These are phyloP conservation scores for Caenorhabditis sulstoni DNA, from an alignment of 2,888 invertebrate genomes.

Conservation along the genomic window DNA sequence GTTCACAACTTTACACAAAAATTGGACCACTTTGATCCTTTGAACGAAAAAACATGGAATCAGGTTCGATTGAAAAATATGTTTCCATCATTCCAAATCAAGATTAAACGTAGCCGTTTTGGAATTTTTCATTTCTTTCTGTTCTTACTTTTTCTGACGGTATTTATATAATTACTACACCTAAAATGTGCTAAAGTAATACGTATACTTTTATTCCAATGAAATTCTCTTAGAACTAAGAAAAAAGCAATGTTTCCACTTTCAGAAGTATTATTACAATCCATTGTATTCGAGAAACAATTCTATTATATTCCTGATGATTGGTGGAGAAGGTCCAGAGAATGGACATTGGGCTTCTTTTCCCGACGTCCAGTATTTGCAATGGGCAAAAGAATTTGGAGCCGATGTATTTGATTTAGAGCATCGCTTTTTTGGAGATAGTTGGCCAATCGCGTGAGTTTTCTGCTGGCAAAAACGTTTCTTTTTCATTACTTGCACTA, in stretches of 20 bases:
- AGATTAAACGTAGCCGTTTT: too few species aligned
- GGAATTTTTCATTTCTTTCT: too few species aligned
- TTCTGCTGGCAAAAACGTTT: neutral
- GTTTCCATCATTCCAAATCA: too few species aligned
- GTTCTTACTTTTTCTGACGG: too few species aligned
- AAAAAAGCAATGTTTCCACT: too few species aligned
- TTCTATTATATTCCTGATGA: constrained; percentile 72
- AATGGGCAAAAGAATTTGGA: constrained; percentile 68
- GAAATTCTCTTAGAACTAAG: too few species aligned
- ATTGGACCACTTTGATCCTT: constrained; percentile 73
- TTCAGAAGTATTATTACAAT: constrained; percentile 72
- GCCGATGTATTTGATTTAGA: constrained; percentile 70
- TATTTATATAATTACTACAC: too few species aligned
- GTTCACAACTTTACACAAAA: constrained; percentile 68
- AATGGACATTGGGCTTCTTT: constrained; percentile 63
- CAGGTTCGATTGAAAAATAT: constrained; percentile 59
- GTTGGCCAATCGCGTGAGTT: constrained; percentile 64
- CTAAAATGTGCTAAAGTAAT: too few species aligned
- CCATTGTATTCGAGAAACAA: constrained; percentile 61
- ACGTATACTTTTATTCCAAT: too few species aligned
- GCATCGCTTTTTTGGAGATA: constrained; percentile 71
- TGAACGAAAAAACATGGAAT: constrained; percentile 67
- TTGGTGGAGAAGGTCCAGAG: constrained; percentile 73
- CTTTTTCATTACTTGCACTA: too few species aligned
- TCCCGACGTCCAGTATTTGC: constrained; percentile 62